Evolutionary conservation across 2,797 vertebrate species (phyloP).

Genomic region (Lates japonicus): DNA sequence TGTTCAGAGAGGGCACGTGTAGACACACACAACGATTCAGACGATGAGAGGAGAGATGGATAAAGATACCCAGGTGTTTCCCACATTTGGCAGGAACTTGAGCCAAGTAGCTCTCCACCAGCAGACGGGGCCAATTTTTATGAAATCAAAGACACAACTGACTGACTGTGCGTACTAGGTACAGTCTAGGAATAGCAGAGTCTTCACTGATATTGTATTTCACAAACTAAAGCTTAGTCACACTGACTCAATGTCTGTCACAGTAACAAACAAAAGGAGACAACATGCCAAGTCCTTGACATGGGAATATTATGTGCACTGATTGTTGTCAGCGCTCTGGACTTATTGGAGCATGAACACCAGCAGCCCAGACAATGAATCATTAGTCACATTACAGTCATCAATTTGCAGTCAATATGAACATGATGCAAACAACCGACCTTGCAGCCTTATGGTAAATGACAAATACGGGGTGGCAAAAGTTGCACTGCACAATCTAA

Average conservation of each 20-base stretch:
- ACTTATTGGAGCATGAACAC: constrained; percentile 71
- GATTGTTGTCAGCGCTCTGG: constrained; percentile 43
- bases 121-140: neutral
- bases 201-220: constrained; percentile 30
- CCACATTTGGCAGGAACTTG: constrained; percentile 23
- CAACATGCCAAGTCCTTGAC: constrained; percentile 42
- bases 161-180: neutral
- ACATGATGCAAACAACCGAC: constrained; percentile 44
- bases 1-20: neutral
- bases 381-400: constrained; percentile 57
- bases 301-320: constrained; percentile 30
- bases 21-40: neutral
- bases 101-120: neutral
- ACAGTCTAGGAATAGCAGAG: neutral
- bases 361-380: constrained; percentile 71
- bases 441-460: neutral
- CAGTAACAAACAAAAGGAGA: constrained; percentile 37
- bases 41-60: constrained; percentile 6
- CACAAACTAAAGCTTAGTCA: constrained; percentile 53
- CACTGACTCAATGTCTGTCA: constrained; percentile 65
- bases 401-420: constrained; percentile 44
- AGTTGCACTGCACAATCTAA: neutral
- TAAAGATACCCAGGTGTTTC: constrained; percentile 35
- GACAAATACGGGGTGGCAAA: neutral
- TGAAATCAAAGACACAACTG: neutral